Evolutionary conservation across 2,797 vertebrate genomes (phyloP).

Genomic region (Platalea minor): DNA sequence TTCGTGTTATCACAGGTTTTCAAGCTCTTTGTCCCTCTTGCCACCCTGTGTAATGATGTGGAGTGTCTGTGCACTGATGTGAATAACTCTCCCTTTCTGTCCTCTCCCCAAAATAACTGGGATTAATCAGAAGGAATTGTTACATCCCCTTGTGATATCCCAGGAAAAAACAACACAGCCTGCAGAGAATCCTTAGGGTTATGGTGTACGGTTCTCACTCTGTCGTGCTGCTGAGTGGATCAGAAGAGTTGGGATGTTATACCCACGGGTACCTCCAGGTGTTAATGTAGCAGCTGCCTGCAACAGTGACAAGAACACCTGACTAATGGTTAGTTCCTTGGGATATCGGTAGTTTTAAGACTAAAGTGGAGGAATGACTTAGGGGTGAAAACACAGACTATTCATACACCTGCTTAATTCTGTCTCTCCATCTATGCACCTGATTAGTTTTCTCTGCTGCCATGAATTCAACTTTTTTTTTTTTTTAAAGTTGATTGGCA

Average conservation of each 20-base stretch:
- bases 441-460: background rate
- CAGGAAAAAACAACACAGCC: background rate
- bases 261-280: background rate
- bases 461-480: background rate
- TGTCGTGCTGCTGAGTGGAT: background rate
- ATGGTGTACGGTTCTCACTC: background rate
- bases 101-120: background rate
- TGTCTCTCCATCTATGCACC: background rate
- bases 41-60: background rate
- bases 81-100: background rate
- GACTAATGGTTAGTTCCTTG: background rate
- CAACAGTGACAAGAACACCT: background rate
- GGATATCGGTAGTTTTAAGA: background rate
- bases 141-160: background rate
- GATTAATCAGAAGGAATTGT: background rate
- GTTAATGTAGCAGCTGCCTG: background rate
- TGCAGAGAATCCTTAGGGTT: background rate
- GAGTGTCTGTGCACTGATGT: background rate
- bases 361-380: background rate
- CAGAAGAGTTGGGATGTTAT: background rate
- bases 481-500: background rate
- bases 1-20: background rate
- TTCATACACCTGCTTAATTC: background rate
- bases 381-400: background rate
- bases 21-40: background rate